A percentile compares a stretch with the other conserved stretches of the same genome.
Conservation (phyloP, 2,113 vertebrate species). For the Zootoca vivipara region DNA sequence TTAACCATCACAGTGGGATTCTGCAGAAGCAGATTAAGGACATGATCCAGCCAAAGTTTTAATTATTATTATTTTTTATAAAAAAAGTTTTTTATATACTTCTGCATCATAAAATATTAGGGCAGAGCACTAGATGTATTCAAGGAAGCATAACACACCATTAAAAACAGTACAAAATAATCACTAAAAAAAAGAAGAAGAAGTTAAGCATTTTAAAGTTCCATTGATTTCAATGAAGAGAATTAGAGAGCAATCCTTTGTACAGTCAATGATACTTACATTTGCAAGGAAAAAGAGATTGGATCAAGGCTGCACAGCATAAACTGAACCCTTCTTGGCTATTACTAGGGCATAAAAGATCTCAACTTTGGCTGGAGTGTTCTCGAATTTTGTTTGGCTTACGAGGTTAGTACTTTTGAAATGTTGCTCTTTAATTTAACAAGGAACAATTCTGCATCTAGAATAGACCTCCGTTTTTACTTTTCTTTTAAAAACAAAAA, state of each 20-base stretch:
- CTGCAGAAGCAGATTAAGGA: not conserved
- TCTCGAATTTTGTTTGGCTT: not conserved
- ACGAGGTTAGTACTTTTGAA: conserved; percentile 6
- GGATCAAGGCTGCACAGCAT: too few relatives aligned
- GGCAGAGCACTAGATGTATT: too few relatives aligned
- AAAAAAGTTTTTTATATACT: too few relatives aligned
- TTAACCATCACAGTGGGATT: not conserved
- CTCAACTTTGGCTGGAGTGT: not conserved
- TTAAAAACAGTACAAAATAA: too few relatives aligned
- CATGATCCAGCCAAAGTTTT: not conserved
- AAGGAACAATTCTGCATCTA: conserved; percentile 12
- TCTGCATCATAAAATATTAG: too few relatives aligned
- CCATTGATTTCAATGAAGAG: not conserved
- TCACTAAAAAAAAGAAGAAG: too few relatives aligned
- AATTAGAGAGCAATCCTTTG: not conserved
- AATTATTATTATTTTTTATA: too few relatives aligned
- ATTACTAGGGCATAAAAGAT: not conserved
- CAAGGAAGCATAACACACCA: too few relatives aligned
- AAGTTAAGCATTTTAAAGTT: not conserved
- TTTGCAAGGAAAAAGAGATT: not conserved
- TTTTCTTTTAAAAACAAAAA: not conserved
- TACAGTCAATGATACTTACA: not conserved
- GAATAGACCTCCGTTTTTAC: not conserved
- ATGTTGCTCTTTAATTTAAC: not conserved
- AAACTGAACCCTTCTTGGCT: not conserved